These are phyloP conservation scores for Leptinotarsa texana DNA, from an alignment of 1,140 invertebrate genomes.

Conservation along the genomic window DNA sequence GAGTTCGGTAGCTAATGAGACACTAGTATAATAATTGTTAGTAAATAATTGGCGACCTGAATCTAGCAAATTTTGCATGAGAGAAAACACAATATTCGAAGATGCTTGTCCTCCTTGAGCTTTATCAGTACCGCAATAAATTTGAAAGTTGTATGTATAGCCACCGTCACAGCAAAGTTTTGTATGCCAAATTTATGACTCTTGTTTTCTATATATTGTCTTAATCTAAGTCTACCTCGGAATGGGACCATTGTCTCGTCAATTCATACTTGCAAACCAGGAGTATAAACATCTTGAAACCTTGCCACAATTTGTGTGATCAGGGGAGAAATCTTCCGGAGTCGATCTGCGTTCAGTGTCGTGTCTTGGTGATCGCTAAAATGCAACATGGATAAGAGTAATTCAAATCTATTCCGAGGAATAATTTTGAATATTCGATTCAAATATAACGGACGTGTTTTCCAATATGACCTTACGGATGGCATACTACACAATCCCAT, in stretches of 20 bases:
- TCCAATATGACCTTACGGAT: not conserved
- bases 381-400: constrained; percentile 1
- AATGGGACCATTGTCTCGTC: constrained; percentile 52
- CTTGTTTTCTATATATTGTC: constrained; percentile 35
- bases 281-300: constrained; percentile 6
- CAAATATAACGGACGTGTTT: not conserved
- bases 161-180: constrained; percentile 42
- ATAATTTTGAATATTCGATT: not conserved
- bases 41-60: constrained; percentile 27
- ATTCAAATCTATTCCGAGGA: constrained; percentile 10
- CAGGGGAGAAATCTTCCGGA: not conserved
- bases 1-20: constrained; percentile 52
- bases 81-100: constrained; percentile 17
- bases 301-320: not conserved
- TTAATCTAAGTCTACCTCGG: constrained; percentile 36
- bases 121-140: constrained; percentile 47
- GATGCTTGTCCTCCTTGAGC: not conserved
- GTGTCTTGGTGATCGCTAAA: constrained; percentile 1
- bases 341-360: not conserved
- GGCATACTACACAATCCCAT: too few relatives aligned
- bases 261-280: constrained; percentile 32
- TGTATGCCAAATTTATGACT: constrained; percentile 45
- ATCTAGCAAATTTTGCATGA: constrained; percentile 33
- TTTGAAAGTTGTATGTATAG: constrained; percentile 50
- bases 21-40: constrained; percentile 27